Conservation (phyloP, 1,140 invertebrate species). For the Cotesia vestalis region DNA sequence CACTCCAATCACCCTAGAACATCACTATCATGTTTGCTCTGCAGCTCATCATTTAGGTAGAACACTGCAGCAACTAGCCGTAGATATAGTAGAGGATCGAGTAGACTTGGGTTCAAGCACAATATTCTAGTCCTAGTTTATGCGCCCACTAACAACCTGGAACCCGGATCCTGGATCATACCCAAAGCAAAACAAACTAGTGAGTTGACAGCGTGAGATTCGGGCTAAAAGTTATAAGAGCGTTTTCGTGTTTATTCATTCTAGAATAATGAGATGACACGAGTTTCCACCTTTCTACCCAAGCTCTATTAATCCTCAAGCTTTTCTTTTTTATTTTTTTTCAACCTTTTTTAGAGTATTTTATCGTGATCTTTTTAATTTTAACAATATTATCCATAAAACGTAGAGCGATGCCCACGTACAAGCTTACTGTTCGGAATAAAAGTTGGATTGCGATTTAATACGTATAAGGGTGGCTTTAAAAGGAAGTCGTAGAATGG, state of each 20-base stretch:
- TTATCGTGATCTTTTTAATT: no score
- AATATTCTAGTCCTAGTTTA: no score
- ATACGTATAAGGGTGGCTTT: neutral
- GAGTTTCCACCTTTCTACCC: neutral
- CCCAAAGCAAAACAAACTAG: neutral
- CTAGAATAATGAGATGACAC: constrained; percentile 4
- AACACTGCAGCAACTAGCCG: no score
- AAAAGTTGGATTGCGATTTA: no score
- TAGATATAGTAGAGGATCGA: no score
- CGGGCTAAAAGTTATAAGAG: neutral
- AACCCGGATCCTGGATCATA: neutral
- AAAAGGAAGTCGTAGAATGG: neutral
- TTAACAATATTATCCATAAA: neutral
- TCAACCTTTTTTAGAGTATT: no score
- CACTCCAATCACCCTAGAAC: constrained; percentile 1
- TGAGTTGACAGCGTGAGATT: neutral
- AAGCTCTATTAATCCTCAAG: neutral
- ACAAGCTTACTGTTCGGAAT: no score
- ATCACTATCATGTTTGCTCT: no score
- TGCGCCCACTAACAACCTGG: no score
- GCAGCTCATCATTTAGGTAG: no score
- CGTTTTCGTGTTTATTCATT: constrained; percentile 4
- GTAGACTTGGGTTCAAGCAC: no score
- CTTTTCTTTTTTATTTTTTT: neutral
- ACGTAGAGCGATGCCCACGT: no score